A percentile compares a stretch with the other conserved stretches of the same genome.
Evolutionary conservation across 2,113 vertebrate genomes (phyloP).

Genomic region (Nanorana parkeri): DNA sequence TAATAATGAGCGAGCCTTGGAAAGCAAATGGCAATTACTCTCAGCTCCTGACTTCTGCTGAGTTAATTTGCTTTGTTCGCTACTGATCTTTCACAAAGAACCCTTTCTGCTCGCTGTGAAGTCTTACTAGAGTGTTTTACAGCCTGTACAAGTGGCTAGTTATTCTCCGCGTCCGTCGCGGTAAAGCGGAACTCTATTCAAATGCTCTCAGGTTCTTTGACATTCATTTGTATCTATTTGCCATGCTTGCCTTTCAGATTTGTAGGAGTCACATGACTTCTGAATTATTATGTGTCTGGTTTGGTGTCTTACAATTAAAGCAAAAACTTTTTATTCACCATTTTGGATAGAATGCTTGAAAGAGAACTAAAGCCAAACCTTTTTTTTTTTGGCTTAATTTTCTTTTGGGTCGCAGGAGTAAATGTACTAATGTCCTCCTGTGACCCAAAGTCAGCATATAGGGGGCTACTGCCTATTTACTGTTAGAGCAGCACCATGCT

Average conservation of each 20-base stretch:
- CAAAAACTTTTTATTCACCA: no score
- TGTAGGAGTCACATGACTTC: no score
- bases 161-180: neutral
- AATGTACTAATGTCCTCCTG: no score
- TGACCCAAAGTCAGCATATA: no score
- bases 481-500: no score
- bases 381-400: no score
- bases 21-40: slow-evolving; percentile 53
- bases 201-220: neutral
- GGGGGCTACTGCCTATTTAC: no score
- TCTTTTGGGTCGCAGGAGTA: no score
- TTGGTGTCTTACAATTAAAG: no score
- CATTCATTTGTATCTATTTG: neutral
- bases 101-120: slow-evolving; percentile 27
- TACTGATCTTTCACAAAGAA: slow-evolving; percentile 33
- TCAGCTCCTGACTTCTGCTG: slow-evolving; percentile 37
- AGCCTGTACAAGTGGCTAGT: neutral
- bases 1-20: slow-evolving; percentile 53
- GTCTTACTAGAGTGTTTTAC: slow-evolving; percentile 27
- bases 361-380: no score
- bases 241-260: neutral
- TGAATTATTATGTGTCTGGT: no score
- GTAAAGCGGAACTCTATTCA: neutral
- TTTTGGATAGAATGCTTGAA: no score
- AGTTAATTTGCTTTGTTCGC: slow-evolving; percentile 48